Conservation (phyloP, 2,797 vertebrate genomes). For the Philypnodon macrostomus region DNA sequence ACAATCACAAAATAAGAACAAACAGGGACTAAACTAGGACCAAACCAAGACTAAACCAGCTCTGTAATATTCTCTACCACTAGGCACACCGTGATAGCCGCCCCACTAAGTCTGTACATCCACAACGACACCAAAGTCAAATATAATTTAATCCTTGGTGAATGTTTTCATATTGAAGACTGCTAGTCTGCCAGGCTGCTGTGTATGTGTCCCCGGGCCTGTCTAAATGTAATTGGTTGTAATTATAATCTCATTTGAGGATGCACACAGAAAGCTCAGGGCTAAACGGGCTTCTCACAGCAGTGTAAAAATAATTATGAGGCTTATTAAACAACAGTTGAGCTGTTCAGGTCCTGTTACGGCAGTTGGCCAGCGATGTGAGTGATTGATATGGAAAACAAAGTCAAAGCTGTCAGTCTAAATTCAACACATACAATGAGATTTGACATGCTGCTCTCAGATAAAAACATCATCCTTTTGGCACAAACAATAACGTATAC, state of each 20-base stretch:
- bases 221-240: constrained; percentile 46
- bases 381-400: constrained; percentile 40
- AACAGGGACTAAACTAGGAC: too few relatives aligned
- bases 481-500: too few relatives aligned
- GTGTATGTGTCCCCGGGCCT: constrained; percentile 30
- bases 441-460: constrained; percentile 36
- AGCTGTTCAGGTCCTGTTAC: constrained; percentile 34
- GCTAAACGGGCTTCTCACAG: constrained; percentile 35
- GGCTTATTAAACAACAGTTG: constrained; percentile 47
- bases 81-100: too few relatives aligned
- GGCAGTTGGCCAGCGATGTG: constrained; percentile 21
- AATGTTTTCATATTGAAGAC: background rate
- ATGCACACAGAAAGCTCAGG: constrained; percentile 41
- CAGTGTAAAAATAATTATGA: constrained; percentile 40
- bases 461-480: constrained; percentile 12
- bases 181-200: constrained; percentile 18
- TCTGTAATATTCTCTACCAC: too few relatives aligned
- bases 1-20: too few relatives aligned
- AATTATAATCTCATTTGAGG: constrained; percentile 55
- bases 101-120: too few relatives aligned
- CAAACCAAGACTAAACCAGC: too few relatives aligned
- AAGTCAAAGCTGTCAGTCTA: constrained; percentile 33
- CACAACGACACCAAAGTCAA: too few relatives aligned
- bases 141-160: too few relatives aligned
- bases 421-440: constrained; percentile 25